A percentile compares a stretch with the other conserved stretches of the same genome.
phyloP scores from a whole-genome alignment of 2,888 invertebrate genomes.

The Platynereis dumerilii region DNA sequence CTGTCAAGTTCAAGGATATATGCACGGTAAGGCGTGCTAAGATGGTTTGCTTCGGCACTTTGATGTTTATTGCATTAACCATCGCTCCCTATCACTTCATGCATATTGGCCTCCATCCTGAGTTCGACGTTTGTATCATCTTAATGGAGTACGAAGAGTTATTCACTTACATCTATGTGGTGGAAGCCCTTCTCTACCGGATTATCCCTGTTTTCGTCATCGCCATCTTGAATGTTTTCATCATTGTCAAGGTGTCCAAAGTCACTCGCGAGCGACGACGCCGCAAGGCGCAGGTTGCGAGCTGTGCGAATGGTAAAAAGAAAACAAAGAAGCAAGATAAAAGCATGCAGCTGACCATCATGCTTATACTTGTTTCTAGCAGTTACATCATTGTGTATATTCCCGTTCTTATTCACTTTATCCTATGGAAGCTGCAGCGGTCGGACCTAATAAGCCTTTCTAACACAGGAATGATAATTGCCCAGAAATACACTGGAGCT shows the following conservation, averaged over 20 bases:
- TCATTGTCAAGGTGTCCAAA: slow-evolving; percentile 34
- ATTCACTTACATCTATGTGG: slow-evolving; percentile 32
- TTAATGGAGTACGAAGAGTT: slow-evolving; percentile 19
- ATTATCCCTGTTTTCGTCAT: slow-evolving; percentile 39
- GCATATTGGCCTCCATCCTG: slow-evolving; percentile 26
- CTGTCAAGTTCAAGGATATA: slow-evolving; percentile 38
- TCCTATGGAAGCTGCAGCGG: slow-evolving; percentile 26
- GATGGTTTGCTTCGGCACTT: slow-evolving; percentile 22
- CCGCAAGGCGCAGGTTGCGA: slow-evolving; percentile 14
- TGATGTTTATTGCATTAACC: slow-evolving; percentile 25
- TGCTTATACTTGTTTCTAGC: slow-evolving; percentile 41
- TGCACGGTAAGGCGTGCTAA: slow-evolving; percentile 38
- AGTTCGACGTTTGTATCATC: slow-evolving; percentile 32
- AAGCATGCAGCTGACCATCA: slow-evolving; percentile 39
- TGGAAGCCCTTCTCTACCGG: slow-evolving; percentile 35
- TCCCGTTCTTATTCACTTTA: slow-evolving; percentile 36
- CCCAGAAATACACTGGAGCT: slow-evolving; percentile 34
- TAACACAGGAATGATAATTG: slow-evolving; percentile 18
- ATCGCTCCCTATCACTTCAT: slow-evolving; percentile 38
- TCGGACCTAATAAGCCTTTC: slow-evolving; percentile 10
- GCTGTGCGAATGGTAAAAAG: slow-evolving; percentile 4
- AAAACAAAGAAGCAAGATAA: slow-evolving; percentile 25
- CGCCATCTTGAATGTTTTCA: slow-evolving; percentile 40
- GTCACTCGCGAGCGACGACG: slow-evolving; percentile 10
- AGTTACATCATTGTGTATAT: slow-evolving; percentile 40